Conservation (phyloP, 2,797 vertebrate genomes). For the Sebastes itinus region DNA sequence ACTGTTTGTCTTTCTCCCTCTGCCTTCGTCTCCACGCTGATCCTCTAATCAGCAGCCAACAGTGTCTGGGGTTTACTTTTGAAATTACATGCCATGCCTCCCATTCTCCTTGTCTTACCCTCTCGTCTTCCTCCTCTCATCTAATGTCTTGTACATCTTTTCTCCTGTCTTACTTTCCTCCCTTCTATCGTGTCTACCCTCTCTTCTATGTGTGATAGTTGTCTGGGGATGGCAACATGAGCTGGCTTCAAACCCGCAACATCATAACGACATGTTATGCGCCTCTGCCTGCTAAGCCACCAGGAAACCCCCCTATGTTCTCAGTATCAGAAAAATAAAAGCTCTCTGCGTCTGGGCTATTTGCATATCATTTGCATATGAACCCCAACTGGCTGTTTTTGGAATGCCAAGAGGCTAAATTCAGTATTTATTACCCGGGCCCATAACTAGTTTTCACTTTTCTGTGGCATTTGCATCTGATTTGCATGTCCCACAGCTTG, state of each 20-base stretch:
- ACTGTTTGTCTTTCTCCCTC: conserved; percentile 19
- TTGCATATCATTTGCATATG: conserved; percentile 85
- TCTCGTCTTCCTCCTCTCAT: conserved; percentile 16
- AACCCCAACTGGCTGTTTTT: conserved; percentile 81
- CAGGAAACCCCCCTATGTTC: conserved; percentile 39
- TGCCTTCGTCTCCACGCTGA: conserved; percentile 31
- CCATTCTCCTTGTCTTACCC: conserved; percentile 16
- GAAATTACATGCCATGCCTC: conserved; percentile 44
- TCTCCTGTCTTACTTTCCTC: not conserved
- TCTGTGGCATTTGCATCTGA: conserved; percentile 80
- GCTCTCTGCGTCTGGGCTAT: conserved; percentile 63
- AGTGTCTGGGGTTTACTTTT: conserved; percentile 53
- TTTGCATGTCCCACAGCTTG: conserved; percentile 80
- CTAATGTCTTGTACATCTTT: conserved; percentile 16
- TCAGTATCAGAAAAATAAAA: conserved; percentile 63
- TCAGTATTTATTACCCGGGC: conserved; percentile 81
- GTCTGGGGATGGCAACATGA: conserved; percentile 33
- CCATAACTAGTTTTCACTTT: conserved; percentile 80
- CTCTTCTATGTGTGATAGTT: conserved; percentile 23
- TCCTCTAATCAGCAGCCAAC: conserved; percentile 58
- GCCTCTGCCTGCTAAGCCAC: conserved; percentile 43
- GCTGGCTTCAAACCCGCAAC: conserved; percentile 50
- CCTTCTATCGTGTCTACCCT: not conserved
- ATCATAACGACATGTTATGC: conserved; percentile 45
- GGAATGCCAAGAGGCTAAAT: conserved; percentile 85